Evolutionary conservation across 1,140 invertebrate species (phyloP).

Genomic region (Andricus grossulariae): DNA sequence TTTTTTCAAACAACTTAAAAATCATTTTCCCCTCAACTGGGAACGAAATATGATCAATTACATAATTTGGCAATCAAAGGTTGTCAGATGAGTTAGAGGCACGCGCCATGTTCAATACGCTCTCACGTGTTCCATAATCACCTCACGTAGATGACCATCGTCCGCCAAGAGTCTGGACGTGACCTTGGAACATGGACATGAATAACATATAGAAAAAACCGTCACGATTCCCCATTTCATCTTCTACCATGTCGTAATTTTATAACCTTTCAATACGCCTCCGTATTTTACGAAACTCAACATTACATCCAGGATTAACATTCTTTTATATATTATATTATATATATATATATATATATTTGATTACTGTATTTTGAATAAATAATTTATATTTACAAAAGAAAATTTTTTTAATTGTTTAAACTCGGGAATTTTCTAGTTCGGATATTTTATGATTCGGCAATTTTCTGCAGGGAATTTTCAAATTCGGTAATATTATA

Average conservation of each 20-base stretch:
- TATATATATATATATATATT: too few species aligned
- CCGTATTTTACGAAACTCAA: neutral
- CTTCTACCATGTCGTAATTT: neutral
- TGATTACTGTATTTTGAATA: too few species aligned
- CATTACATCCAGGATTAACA: neutral
- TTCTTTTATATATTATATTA: too few species aligned
- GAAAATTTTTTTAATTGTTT: too few species aligned
- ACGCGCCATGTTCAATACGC: neutral
- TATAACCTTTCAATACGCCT: constrained; percentile 6
- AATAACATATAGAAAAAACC: neutral
- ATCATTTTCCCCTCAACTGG: neutral
- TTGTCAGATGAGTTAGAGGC: neutral
- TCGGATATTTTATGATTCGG: too few species aligned
- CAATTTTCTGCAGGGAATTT: too few species aligned
- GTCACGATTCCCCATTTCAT: constrained; percentile 7
- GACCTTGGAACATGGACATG: constrained; percentile 11
- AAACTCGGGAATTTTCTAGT: too few species aligned
- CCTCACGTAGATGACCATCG: constrained; percentile 39
- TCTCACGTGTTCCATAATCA: constrained; percentile 32
- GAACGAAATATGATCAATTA: constrained; percentile 5
- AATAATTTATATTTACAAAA: too few species aligned
- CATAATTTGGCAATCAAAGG: neutral
- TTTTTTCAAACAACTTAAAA: too few species aligned
- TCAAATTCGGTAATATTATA: too few species aligned
- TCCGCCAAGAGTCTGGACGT: constrained; percentile 30